Evolutionary conservation across 2,113 vertebrate genomes (phyloP), one percentile per base, ranked within the genome.

Genomic region (Actenoides hombroni): DNA sequence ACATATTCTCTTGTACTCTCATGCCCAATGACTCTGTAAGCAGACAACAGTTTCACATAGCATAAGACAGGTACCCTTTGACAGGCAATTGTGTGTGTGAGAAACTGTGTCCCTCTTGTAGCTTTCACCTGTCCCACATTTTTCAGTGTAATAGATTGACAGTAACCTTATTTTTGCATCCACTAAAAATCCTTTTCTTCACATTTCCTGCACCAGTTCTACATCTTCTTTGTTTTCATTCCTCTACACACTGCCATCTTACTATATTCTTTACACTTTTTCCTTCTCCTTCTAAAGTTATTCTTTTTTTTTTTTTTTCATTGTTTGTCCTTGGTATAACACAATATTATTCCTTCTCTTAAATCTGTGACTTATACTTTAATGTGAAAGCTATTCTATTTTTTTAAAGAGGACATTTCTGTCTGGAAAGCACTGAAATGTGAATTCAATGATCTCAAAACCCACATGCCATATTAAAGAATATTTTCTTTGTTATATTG

Each of bases 81-180:
- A 86, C 86, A 92, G 83, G 39, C 31, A 92, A 82, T 37, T 82
- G 28, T 82, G 29, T 53, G 48, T 89, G 65, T 60, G 76, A 94
- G 65, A 96, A 94, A 76, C 37, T 78, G 49, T 33, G 17, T 54
- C 67, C 49, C 53, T 79, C 13, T 23, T 90, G 67, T 54, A 92
- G 76, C 69, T 96, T 96, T 78, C 65, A 80, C 73, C 56, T 86
- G 35, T 76, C 83, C 90, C 83, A 29, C 68, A 76, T 91, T 95
- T 97, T 56, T 40, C 74, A 95, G 80, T 65, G 25, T 77, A 94
- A 33, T 9, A 51, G 49, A 51, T 92, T 89, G 69, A 49, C 75
- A 88, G 84, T 49, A 54, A 73, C 23, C 16, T n/a, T 76, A 68
- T 56, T 94, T 95, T 92, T 51, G 21, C 16, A 59, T 63, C 16